Conservation (phyloP, 53 echinoderm and acorn worm genomes). For the Apostichopus leukothele region DNA sequence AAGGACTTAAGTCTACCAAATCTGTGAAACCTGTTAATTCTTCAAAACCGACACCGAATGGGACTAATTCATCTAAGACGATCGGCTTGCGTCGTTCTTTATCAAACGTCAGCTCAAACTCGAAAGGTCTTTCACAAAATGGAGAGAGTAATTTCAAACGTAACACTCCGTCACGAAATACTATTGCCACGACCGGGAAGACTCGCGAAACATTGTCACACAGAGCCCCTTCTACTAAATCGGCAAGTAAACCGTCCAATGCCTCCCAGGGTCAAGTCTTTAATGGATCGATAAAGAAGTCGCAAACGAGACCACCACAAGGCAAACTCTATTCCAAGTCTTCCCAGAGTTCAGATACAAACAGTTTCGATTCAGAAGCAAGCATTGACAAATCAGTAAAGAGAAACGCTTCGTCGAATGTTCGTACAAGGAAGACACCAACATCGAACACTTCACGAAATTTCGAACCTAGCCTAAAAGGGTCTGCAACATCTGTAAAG, state of each 20-base stretch:
- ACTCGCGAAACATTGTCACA: background rate
- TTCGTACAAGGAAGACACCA: background rate
- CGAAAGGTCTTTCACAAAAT: background rate
- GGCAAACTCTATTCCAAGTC: background rate
- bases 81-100: background rate
- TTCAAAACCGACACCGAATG: background rate
- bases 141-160: conserved; percentile 50
- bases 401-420: background rate
- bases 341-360: conserved; percentile 11
- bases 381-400: background rate
- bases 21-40: background rate
- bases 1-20: background rate
- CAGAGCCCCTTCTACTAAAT: background rate
- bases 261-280: background rate
- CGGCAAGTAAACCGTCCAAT: background rate
- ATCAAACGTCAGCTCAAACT: conserved; percentile 7
- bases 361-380: conserved; percentile 10
- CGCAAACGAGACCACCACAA: background rate
- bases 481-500: background rate
- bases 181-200: conserved; percentile 45
- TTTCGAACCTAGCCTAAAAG: background rate
- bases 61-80: background rate
- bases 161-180: conserved; percentile 51
- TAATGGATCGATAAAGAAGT: background rate
- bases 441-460: background rate